phyloP scores from a whole-genome alignment of 2,113 vertebrate genomes.

The Brachypodius melanocephalos region DNA sequence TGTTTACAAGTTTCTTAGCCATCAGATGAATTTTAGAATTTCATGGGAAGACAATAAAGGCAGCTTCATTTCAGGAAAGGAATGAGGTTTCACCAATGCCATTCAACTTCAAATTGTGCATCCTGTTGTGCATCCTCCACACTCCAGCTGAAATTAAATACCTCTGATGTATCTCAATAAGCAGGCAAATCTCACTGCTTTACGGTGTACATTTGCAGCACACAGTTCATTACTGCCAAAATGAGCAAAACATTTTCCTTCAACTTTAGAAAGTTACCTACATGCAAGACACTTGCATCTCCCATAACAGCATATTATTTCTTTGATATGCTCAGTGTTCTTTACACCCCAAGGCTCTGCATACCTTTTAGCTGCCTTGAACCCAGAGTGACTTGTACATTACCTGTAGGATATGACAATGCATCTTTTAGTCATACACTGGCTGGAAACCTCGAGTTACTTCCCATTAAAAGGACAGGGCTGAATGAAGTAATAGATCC shows the following conservation, averaged over 20 bases:
- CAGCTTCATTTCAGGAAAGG: background rate
- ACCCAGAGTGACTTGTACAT: background rate
- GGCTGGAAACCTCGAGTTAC: background rate
- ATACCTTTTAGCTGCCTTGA: background rate
- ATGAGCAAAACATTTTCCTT: background rate
- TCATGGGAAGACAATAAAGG: background rate
- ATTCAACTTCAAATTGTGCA: background rate
- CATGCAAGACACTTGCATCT: background rate
- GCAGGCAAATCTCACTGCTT: background rate
- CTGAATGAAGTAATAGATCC: background rate
- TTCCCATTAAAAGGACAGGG: background rate
- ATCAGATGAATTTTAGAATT: background rate
- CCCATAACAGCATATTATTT: background rate
- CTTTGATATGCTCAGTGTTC: background rate
- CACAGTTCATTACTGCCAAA: background rate
- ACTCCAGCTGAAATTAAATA: background rate
- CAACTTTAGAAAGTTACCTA: background rate
- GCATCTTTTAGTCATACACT: background rate
- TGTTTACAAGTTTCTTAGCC: background rate
- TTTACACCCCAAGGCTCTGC: background rate
- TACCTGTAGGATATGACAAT: background rate
- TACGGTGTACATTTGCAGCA: background rate
- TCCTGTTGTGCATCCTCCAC: too few relatives aligned
- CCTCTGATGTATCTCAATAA: background rate
- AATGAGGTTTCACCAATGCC: background rate